A percentile compares a stretch with the other conserved stretches of the same genome.
These are phyloP conservation scores for Glossosoma conforme DNA, from an alignment of 1,140 invertebrate genomes.

Conservation along the genomic window DNA sequence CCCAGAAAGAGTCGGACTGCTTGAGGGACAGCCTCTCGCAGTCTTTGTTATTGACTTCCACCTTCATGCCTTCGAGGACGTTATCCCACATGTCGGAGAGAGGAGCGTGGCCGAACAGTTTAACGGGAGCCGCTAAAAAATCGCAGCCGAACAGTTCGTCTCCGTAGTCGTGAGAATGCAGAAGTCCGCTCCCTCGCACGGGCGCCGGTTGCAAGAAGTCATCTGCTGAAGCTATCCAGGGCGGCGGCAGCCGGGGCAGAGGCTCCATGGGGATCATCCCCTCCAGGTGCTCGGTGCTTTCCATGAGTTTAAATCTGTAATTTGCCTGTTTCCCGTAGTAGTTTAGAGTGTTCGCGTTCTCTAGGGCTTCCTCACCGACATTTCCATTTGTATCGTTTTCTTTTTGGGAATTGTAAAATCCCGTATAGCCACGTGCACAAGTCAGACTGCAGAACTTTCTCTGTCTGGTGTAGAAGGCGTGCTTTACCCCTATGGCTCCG, in stretches of 20 bases:
- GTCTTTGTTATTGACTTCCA: conserved; percentile 90
- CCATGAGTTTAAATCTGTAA: conserved; percentile 48
- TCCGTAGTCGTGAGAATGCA: conserved; percentile 78
- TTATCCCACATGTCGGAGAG: conserved; percentile 90
- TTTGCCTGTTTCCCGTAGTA: conserved; percentile 35
- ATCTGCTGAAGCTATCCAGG: conserved; percentile 28
- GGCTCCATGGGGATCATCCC: conserved; percentile 47
- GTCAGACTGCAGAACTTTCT: conserved; percentile 73
- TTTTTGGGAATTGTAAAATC: conserved; percentile 11
- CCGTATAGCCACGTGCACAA: conserved; percentile 56
- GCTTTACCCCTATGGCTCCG: conserved; percentile 82
- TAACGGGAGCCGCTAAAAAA: conserved; percentile 83
- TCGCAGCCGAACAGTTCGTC: conserved; percentile 64
- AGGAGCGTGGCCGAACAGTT: conserved; percentile 87
- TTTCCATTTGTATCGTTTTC: conserved; percentile 4
- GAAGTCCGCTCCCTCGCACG: conserved; percentile 47
- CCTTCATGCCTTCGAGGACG: conserved; percentile 90
- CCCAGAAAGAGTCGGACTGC: conserved; percentile 87
- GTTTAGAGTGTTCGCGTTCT: conserved; percentile 5
- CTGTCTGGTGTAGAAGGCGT: conserved; percentile 84
- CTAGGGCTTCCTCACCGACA: conserved; percentile 6
- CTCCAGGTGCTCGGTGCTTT: conserved; percentile 45
- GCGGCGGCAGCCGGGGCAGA: conserved; percentile 45
- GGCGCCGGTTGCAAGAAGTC: conserved; percentile 16
- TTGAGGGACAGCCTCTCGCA: conserved; percentile 71